Base-by-base conservation (phyloP, 2,888 invertebrate genomes). In the Thereva nobilitata region DNA sequence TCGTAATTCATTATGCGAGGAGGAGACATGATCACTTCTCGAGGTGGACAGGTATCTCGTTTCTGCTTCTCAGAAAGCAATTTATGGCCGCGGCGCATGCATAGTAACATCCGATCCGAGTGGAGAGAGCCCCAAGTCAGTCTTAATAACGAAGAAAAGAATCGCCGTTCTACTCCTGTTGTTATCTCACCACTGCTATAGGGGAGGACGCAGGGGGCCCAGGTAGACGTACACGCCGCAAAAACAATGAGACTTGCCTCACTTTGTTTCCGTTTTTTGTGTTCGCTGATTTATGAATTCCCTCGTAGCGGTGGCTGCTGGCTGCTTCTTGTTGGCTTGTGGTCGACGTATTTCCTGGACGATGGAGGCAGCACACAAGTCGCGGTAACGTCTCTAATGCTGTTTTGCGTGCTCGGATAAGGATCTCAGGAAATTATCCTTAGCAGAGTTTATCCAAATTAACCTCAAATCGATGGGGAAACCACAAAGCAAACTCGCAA, bases 231-330 rank as follows among this genome's bases (percentile, higher is more conserved):
- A 44, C 9, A 4, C 8, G 47, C 7, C 37, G 37, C 45, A 47
- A 59, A 50, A 50, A 50, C 23, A 12, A n/a, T 34, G 23, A 23
- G 23, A 23, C 38, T 47, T 59, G 47, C 47, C 47, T 37, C 8
- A 35, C 57, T 59, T 37, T n/a, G 57, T 59, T 59, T 59, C 57
- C 57, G 57, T 59, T 59, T 59, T 23, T 59, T 59, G 47, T 56
- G 44, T 57, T 23, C 47, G 34, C 38, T 59, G 57, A 59, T 59
- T 59, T 59, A 59, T 59, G 57, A 45, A 59, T 59, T 59, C 57
- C 47, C 47, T 4, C 50, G 23, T 34, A 35, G 8, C 7, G 7
- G 6, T 4, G 6, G 35, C 34, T 35, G 56, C 56, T 23, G 23
- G 47, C 45, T 41, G 38, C 38, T 59, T 59, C 57, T 59, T 59